Base-by-base conservation (phyloP, 2,888 invertebrate species). In the Anthrax anthrax region DNA sequence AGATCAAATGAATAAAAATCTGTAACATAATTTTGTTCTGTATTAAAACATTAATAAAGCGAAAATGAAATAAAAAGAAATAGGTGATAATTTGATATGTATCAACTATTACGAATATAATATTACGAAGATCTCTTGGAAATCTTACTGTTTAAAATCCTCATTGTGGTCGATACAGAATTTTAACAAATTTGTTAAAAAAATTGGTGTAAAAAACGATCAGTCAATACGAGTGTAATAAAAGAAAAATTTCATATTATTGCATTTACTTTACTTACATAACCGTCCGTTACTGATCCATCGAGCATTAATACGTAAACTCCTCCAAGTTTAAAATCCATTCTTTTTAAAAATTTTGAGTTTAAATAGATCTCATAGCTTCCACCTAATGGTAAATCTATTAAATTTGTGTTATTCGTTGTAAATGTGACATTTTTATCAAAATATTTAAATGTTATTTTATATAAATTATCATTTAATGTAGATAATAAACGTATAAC, bases 301-400 rank as follows among this genome's bases (percentile, higher is more conserved):
- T 53, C 70, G 58, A 56, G 69, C 61, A 47, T 65, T 12, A 78
- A 57, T 0, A 78, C 76, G 54, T 82, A 84, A 14, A 81, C 78
- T 14, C 80, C 84, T 0, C 84, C 84, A 5, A 75, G 60, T 55
- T 70, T 64, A 2, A 81, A 65, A 0, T 51, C 50, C 62, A 71
- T 45, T 60, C 57, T 53, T 16, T 68, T 41, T 8, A 72, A 57
- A 27, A 53, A 51, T 23, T 58, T 54, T 1, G 61, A 63, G 44
- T 68, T 60, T 1, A 76, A 53, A 9, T 57, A 39, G 2, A 76
- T 55, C 39, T 72, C 60, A 50, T 70, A 72, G 0, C 47, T 57
- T 4, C 69, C 70, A 49, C 68, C 69, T 2, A 16, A 5, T 8
- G 47, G 17, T 3, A 54, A 10, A 27, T 52, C 50, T 10, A 42